Evolutionary conservation across 2,113 vertebrate genomes (phyloP).

Genomic region (Siniperca knerii): DNA sequence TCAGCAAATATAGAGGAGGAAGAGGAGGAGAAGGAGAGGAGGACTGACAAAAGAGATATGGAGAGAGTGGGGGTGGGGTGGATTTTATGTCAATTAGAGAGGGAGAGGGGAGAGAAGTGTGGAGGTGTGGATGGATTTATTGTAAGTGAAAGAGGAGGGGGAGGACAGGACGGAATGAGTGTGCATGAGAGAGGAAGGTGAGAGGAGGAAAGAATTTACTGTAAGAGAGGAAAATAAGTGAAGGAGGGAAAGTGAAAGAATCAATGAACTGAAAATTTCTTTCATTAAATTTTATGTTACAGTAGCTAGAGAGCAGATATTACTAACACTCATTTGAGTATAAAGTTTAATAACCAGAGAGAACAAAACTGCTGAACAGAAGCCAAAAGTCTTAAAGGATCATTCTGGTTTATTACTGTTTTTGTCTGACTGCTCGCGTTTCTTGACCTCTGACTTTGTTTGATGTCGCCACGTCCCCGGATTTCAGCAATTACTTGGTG

Average conservation of each 20-base stretch:
- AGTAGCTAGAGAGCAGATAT: neutral
- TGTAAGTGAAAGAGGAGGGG: neutral
- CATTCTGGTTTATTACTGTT: neutral
- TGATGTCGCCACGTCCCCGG: neutral
- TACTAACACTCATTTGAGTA: constrained; percentile 7
- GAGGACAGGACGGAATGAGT: neutral
- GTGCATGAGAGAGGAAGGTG: neutral
- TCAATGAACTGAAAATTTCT: constrained; percentile 1
- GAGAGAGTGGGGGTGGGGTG: neutral
- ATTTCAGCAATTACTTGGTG: neutral
- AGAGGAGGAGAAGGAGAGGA: constrained; percentile 11
- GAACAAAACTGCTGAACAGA: neutral
- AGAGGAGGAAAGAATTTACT: constrained; percentile 17
- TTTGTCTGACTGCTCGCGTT: neutral
- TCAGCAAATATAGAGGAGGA: constrained; percentile 63
- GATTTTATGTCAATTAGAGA: constrained; percentile 35
- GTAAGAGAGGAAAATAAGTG: neutral
- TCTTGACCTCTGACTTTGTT: neutral
- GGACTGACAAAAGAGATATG: neutral
- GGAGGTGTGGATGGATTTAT: constrained; percentile 26
- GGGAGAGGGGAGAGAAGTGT: neutral
- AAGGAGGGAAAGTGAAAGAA: constrained; percentile 14
- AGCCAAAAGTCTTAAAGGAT: constrained; percentile 3
- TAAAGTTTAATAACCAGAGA: constrained; percentile 14
- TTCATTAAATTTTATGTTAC: constrained; percentile 11